Evolutionary conservation across 2,113 vertebrate genomes (phyloP).

Genomic region (Alces alces): DNA sequence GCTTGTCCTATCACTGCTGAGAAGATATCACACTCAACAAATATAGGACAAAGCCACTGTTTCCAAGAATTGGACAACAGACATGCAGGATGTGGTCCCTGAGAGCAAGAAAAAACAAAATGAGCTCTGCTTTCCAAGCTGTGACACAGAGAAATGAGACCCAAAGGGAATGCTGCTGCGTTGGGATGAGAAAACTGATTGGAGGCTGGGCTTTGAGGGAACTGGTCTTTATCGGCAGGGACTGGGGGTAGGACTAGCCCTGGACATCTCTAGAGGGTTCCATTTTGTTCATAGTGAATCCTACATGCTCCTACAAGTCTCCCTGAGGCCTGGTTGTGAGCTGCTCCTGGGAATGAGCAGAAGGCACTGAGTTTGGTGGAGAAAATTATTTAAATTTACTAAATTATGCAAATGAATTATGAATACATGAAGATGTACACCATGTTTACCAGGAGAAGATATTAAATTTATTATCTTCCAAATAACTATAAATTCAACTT

Average conservation of each 20-base stretch:
- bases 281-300: neutral
- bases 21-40: neutral
- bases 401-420: neutral
- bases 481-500: neutral
- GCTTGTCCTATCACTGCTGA: neutral
- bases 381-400: neutral
- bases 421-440: neutral
- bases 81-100: neutral
- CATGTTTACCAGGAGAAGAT: neutral
- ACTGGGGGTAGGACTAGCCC: neutral
- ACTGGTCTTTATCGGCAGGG: neutral
- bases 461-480: neutral
- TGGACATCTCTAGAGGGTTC: neutral
- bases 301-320: neutral
- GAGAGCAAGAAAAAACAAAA: neutral
- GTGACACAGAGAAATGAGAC: neutral
- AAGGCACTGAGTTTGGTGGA: neutral
- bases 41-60: neutral
- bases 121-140: neutral
- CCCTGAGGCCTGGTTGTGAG: too few relatives aligned
- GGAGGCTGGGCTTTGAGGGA: neutral
- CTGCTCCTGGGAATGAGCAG: too few relatives aligned
- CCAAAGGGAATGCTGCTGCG: neutral
- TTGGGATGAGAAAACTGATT: neutral
- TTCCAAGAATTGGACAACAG: neutral